These are phyloP conservation scores for Catocala fraxini DNA, from an alignment of 2,888 invertebrate genomes.

Conservation along the genomic window DNA sequence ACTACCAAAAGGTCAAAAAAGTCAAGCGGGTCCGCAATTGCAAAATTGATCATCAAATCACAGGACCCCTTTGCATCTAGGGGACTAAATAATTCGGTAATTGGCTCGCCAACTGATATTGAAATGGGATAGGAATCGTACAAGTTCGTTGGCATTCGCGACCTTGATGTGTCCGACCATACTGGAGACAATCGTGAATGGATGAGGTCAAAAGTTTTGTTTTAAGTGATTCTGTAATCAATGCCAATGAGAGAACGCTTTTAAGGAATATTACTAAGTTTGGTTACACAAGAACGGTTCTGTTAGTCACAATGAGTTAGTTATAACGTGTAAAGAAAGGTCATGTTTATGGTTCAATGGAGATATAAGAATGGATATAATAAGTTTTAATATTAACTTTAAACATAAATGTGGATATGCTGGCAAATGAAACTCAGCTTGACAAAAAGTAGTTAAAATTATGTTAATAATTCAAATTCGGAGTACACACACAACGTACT, in stretches of 20 bases:
- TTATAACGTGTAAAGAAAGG: too few species aligned
- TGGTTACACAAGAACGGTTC: background rate
- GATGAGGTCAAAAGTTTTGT: constrained; percentile 1
- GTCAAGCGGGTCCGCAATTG: constrained; percentile 48
- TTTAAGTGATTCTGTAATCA: constrained; percentile 7
- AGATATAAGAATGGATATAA: too few species aligned
- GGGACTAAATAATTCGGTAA: constrained; percentile 44
- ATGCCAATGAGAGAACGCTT: constrained; percentile 9
- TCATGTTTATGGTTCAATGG: too few species aligned
- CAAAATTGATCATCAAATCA: constrained; percentile 55
- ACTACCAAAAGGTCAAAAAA: constrained; percentile 19
- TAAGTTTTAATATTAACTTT: too few species aligned
- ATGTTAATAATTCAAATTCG: too few species aligned
- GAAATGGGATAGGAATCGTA: constrained; percentile 31
- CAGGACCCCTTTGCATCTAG: constrained; percentile 37
- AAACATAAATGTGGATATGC: too few species aligned
- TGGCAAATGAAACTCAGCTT: too few species aligned
- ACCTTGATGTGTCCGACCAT: constrained; percentile 39
- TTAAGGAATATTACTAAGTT: constrained; percentile 1
- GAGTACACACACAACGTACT: too few species aligned
- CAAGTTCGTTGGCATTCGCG: constrained; percentile 39
- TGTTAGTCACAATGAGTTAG: background rate
- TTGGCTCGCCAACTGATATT: constrained; percentile 23
- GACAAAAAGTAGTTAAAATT: too few species aligned
- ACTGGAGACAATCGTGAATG: constrained; percentile 9